Evolutionary conservation across 2,888 invertebrate species (phyloP), one percentile per base, ranked within the genome.

Genomic region (Fragum fragum): DNA sequence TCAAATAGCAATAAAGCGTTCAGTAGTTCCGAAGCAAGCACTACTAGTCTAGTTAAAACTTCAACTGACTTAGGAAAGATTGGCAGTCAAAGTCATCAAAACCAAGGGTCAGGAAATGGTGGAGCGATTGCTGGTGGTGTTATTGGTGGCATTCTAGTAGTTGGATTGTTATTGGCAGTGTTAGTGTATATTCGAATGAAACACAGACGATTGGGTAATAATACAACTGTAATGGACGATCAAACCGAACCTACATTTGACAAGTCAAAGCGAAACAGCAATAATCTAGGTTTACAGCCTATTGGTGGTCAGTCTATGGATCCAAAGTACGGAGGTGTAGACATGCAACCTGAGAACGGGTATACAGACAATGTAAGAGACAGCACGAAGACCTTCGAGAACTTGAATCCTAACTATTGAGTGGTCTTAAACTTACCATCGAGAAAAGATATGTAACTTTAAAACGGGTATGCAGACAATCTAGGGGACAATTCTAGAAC

Each of bases 261-360:
- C 36, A 42, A 42, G 7, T 42, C 66, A 21, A 42, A 23, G 21
- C 39, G 66, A 23, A 42, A 66, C 36, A 66, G 66, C 36, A 66
- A 66, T 26, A 66, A 66, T 32, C 11, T 66, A 23, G 28, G 28
- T 26, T 21, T 66, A 6, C 39, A 42, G 23, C 66, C 66, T 7
- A 32, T 66, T 5, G 66, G 66, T 11, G 66, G 66, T 21, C 66
- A 66, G 66, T 66, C 66, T 1, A 39, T 66, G 39, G 42, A 42
- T 21, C 66, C 39, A 23, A n/a, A 66, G 23, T 66, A 66, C 18
- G 42, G 36, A 7, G 39, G 21, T 16, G 21, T 66, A 6, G 39
- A 66, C 23, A 23, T 66, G 42, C 66, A 66, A 16, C 66, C 66
- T 14, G 66, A 66, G 23, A 66, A 66, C 16, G 66, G 66, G 9